phyloP scores from a whole-genome alignment of 1,140 invertebrate species.

The Cephus cinctus region DNA sequence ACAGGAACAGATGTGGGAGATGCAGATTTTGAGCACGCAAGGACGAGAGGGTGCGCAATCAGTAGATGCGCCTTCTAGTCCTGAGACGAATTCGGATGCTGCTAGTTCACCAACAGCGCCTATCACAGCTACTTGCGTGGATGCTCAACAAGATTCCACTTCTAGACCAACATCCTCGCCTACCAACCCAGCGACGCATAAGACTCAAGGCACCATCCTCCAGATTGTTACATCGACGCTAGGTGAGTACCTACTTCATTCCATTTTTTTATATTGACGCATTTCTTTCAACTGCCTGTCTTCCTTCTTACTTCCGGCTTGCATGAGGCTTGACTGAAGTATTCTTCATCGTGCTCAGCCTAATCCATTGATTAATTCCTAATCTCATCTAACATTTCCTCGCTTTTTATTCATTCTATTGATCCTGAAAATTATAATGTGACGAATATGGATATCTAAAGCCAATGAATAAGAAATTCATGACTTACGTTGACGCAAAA shows the following conservation, averaged over 20 bases:
- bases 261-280: no score
- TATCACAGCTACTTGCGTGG: constrained; percentile 49
- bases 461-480: no score
- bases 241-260: constrained; percentile 31
- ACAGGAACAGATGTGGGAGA: constrained; percentile 82
- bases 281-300: no score
- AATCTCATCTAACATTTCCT: not conserved
- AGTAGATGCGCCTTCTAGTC: constrained; percentile 40
- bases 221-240: constrained; percentile 32
- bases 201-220: constrained; percentile 30
- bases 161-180: constrained; percentile 49
- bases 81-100: constrained; percentile 39
- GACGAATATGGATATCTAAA: no score
- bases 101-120: constrained; percentile 50
- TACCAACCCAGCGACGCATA: constrained; percentile 40
- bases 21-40: constrained; percentile 68
- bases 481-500: not conserved
- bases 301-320: no score
- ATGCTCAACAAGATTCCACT: constrained; percentile 42
- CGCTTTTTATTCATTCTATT: not conserved
- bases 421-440: no score
- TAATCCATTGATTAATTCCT: no score
- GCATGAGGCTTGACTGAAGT: no score
- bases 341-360: no score
- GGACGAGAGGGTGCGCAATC: constrained; percentile 32